Base-by-base conservation (phyloP, 1,140 invertebrate species). In the Drosophila truncata region DNA sequence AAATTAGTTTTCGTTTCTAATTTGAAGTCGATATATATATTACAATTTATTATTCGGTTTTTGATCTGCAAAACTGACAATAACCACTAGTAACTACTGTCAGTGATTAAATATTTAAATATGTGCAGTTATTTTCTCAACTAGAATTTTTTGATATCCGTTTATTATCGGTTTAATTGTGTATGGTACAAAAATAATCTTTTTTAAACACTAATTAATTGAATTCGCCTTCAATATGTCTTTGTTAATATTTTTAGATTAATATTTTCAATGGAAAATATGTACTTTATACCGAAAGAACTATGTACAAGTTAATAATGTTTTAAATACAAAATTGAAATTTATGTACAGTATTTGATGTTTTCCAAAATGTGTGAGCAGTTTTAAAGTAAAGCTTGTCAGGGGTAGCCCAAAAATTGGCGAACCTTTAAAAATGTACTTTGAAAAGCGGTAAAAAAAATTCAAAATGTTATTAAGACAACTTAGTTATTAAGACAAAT, bases 101-200 rank as follows among this genome's bases (percentile, higher is more conserved):
- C 46, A 80, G 63, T 41, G 52, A 46, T 61, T 69, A 49, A 54
- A 35, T 54, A 35, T 35, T 55, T 44, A 50, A 42, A 33, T 60
- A 42, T 75, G 31, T 67, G 63, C 42, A 49, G 50, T 50, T 59
- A 46, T 42, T 67, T 52, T 25, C 41, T 39, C 20, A 72, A 71
- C 64, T 57, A 41, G 20, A 55, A 10, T 29, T 25, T 54, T 54
- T 54, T 54, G 14, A 35, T 54, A 54, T 55, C 41, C 39, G 16
- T 29, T 33, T 35, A 18, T 39, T 41, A 50, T 25, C 50, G 42
- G n/a, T 59, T 61, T 80, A 27, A 59, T 62, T 71, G 64, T 54
- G 37, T 85, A 85, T 85, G 59, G 82, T 85, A 85, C 82, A 85
- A 85, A 85, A 85, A 85, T 85, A 85, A 72, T 78, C 41, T 62